Percentiles rank a stretch among this genome's conserved stretches.
Evolutionary conservation across 1,140 invertebrate species (phyloP).

Genomic region (Oscheius sp.): DNA sequence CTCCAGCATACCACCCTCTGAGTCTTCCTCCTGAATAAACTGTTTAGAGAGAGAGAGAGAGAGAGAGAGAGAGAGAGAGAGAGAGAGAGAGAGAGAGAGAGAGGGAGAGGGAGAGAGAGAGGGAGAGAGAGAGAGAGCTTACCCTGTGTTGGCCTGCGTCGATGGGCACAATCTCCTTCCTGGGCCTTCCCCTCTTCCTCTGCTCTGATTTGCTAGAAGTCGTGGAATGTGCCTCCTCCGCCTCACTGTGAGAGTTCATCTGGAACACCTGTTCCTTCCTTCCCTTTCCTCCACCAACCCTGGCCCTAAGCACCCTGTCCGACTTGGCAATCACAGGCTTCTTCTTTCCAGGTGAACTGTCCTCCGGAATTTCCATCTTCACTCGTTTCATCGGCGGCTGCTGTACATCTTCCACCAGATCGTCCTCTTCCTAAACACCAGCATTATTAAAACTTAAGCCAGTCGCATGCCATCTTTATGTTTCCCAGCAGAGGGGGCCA

Average conservation of each 20-base stretch:
- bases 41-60: too few relatives aligned
- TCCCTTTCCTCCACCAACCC: not conserved
- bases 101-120: too few relatives aligned
- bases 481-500: too few relatives aligned
- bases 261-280: too few relatives aligned
- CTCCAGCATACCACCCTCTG: not conserved
- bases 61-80: too few relatives aligned
- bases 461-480: not conserved
- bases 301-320: constrained; percentile 3
- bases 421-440: not conserved
- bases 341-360: not conserved
- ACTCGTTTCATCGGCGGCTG: not conserved
- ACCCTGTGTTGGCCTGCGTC: not conserved
- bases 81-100: too few relatives aligned
- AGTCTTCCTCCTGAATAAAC: too few relatives aligned
- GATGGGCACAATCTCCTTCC: not conserved
- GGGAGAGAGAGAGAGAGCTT: too few relatives aligned
- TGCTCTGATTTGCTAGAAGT: not conserved
- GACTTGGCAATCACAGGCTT: not conserved
- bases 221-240: too few relatives aligned
- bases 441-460: not conserved
- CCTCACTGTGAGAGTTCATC: not conserved
- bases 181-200: not conserved
- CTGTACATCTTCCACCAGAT: not conserved
- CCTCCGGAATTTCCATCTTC: not conserved